Percentiles rank a stretch among this genome's conserved stretches.
These are phyloP conservation scores for Lasiurus borealis DNA, from an alignment of 2,113 vertebrate genomes.

Conservation along the genomic window DNA sequence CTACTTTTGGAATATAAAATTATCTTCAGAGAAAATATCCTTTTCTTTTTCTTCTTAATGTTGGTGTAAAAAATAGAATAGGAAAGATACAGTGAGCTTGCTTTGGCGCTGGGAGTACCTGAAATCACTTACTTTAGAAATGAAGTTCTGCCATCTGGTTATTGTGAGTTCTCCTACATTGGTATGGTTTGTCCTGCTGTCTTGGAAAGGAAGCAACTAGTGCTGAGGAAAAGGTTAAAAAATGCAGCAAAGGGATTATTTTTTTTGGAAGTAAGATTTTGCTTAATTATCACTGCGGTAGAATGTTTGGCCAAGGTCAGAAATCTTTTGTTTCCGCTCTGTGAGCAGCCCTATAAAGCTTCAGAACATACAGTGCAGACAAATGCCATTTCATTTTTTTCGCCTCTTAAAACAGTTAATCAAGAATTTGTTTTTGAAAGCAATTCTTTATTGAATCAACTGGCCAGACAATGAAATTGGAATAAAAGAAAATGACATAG, in stretches of 20 bases:
- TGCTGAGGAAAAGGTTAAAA: conserved; percentile 65
- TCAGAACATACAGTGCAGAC: conserved; percentile 55
- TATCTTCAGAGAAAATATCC: neutral
- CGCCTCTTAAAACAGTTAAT: conserved; percentile 58
- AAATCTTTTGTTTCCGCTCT: conserved; percentile 76
- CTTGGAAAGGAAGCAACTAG: conserved; percentile 71
- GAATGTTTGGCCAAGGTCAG: conserved; percentile 74
- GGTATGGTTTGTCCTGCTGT: conserved; percentile 70
- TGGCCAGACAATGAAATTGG: conserved; percentile 68
- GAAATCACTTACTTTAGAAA: conserved; percentile 48
- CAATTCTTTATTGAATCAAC: conserved; percentile 71
- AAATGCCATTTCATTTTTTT: neutral
- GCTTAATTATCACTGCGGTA: conserved; percentile 81
- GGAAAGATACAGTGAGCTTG: neutral
- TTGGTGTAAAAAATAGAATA: neutral
- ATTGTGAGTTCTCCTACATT: conserved; percentile 69
- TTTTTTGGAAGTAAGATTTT: conserved; percentile 22
- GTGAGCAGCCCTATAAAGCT: conserved; percentile 67
- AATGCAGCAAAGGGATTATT: neutral
- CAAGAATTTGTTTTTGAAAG: conserved; percentile 66
- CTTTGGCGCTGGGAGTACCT: neutral
- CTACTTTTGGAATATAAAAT: conserved; percentile 42
- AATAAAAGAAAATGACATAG: conserved; percentile 73
- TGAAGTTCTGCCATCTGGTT: conserved; percentile 54
- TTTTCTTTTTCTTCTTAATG: neutral